These are phyloP conservation scores for Meloidogyne hapla DNA, from an alignment of 1,140 invertebrate genomes.

Conservation along the genomic window DNA sequence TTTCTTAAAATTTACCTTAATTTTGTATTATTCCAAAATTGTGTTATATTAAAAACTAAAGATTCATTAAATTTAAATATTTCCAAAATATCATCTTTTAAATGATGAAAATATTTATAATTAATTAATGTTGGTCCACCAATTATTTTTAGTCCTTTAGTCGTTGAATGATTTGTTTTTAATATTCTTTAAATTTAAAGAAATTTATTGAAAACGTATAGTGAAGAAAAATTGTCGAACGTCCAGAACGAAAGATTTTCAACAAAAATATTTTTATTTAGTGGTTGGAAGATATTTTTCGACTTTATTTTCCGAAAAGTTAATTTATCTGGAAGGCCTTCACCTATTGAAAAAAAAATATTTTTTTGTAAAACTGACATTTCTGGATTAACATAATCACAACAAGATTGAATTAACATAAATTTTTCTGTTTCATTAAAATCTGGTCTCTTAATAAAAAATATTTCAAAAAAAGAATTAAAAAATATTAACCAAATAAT, in stretches of 20 bases:
- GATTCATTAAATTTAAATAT: not conserved
- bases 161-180: constrained; percentile 3
- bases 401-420: not conserved
- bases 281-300: too few species aligned
- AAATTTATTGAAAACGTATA: too few species aligned
- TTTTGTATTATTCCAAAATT: not conserved
- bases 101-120: not conserved
- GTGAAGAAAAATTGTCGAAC: too few species aligned
- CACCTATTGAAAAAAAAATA: not conserved
- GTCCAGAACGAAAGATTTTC: too few species aligned
- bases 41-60: not conserved
- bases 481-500: not conserved
- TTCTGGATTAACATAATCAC: not conserved
- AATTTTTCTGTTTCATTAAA: not conserved
- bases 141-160: not conserved
- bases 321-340: too few species aligned
- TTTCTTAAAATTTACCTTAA: not conserved
- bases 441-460: not conserved
- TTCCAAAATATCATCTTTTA: not conserved
- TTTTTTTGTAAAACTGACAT: not conserved
- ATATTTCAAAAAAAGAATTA: not conserved
- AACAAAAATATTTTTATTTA: too few species aligned
- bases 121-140: not conserved
- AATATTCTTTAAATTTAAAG: not conserved
- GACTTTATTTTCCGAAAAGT: too few species aligned